Evolutionary conservation across 2,113 vertebrate genomes (phyloP), one percentile per base, ranked within the genome.

Genomic region (Nyctereutes procyonoides): DNA sequence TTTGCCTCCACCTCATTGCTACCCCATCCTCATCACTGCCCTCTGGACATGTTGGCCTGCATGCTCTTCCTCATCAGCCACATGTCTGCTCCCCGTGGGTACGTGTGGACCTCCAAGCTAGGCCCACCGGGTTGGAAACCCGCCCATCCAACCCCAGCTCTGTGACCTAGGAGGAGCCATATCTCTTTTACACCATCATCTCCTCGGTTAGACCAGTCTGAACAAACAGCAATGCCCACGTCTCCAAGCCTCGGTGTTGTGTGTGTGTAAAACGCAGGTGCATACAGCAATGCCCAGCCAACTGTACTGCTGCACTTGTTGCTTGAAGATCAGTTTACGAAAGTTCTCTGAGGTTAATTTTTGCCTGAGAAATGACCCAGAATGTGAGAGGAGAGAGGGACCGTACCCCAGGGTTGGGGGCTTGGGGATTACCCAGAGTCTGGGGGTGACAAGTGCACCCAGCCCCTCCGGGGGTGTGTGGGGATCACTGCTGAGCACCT

Each of bases 241-340:
- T 19, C 9, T 4, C 3, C 6, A 11, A n/a, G 43, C 38, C 55
- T 12, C 4, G 0, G 43, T 13, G 32, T 8, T 4, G 12, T 0
- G 38, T 38, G 2, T n/a, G 7, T 2, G 2, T 5, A 26, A 56
- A 5, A 24, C 9, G 20, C 1, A 0, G 20, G 5, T 48, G 55
- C 30, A 1, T 15, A 1, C 28, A 0, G 48, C 1, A 2, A 26
- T 0, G 48, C n/a, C 26, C 17, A 10, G n/a, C 14, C n/a, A 2
- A 2, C 8, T 0, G 8, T 0, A 4, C 28, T 0, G 0, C 48
- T 4, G 12, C 20, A 0, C n/a, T 10, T 55, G 2, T 0, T 0
- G 28, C 60, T 11, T 2, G 8, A 53, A 51, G 55, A 17, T 32
- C 76, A 38, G 9, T 56, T 48, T 22, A 67, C 8, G 4, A 9